Conservation (phyloP, 2,797 vertebrate species). For the Nannoperca australis region DNA sequence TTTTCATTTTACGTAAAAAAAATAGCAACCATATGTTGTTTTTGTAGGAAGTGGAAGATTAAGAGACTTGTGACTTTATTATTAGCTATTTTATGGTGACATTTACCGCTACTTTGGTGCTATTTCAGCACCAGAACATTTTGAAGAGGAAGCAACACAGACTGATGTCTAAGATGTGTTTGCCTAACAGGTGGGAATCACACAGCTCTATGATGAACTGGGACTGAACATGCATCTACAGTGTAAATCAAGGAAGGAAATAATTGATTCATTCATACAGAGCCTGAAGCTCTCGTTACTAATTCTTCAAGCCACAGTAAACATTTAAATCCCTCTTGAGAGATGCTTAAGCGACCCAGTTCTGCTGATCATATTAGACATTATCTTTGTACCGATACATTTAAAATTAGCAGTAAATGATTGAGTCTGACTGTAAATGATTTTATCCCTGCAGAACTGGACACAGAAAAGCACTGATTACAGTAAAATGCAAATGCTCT, state of each 20-base stretch:
- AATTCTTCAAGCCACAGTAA: constrained; percentile 18
- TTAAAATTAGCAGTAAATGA: constrained; percentile 36
- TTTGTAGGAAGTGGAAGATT: background rate
- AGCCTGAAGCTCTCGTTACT: constrained; percentile 17
- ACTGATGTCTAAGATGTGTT: background rate
- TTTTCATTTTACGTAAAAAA: constrained; percentile 3
- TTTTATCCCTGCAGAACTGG: constrained; percentile 2
- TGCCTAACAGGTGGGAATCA: background rate
- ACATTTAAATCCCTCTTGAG: constrained; percentile 7
- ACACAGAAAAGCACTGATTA: background rate
- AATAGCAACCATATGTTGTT: background rate
- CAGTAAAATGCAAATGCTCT: constrained; percentile 42
- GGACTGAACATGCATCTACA: constrained; percentile 8
- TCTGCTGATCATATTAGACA: constrained; percentile 11
- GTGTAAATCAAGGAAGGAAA: constrained; percentile 20
- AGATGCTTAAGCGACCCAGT: background rate
- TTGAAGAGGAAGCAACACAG: constrained; percentile 16
- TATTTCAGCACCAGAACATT: background rate
- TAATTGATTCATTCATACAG: constrained; percentile 16
- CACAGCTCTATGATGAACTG: constrained; percentile 6
- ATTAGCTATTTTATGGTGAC: background rate
- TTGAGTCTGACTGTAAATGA: background rate
- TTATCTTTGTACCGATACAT: constrained; percentile 8
- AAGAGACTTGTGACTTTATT: background rate
- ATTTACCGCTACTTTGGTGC: background rate